Base-by-base conservation (phyloP, 2,888 invertebrate species). In the Bugulina stolonifera region DNA sequence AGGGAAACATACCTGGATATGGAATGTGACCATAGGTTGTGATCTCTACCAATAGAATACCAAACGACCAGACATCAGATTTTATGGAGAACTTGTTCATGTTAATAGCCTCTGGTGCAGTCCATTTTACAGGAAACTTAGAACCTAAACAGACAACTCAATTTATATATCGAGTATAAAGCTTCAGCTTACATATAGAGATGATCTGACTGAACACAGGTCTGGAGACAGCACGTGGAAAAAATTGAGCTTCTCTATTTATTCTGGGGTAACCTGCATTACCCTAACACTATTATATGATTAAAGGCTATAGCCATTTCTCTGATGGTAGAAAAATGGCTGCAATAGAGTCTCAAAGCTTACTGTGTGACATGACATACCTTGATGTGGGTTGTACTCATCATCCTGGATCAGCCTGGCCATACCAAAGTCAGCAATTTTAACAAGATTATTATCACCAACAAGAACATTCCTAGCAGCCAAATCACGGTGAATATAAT, bases 41-140 rank as follows among this genome's bases (percentile, higher is more conserved):
- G 54, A 97, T 86, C 85, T 97, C 96, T 91, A 94, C 94, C 10
- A 97, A 87, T 18, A 97, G 86, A 77, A 97, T 93, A 70, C 95
- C 97, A 82, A 93, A 97, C 0, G 96, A 97, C 99, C 99, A 99
- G 0, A 99, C 97, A 85, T 99, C 99, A 58, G 95, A 96, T 86
- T 99, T 99, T 77, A 98, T 97, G 54, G 97, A 95, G 87, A 99
- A 99, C 81, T 91, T 89, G 69, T 94, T 94, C 83, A 93, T 94
- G 71, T 94, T 90, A 55, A 95, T 95, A 0, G 96, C 96, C 85
- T 96, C 96, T 0, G 96, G 96, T 0, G 96, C 94, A 0, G 97
- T 97, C 97, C 97, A 97, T 83, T 97, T 97, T 10, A 99, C 96
- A 0, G 99, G 99, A 87, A 99, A 98, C 75, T 96, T 88, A 0